Conservation (phyloP, 2,797 vertebrate species). For the Enteromius mattozi region DNA sequence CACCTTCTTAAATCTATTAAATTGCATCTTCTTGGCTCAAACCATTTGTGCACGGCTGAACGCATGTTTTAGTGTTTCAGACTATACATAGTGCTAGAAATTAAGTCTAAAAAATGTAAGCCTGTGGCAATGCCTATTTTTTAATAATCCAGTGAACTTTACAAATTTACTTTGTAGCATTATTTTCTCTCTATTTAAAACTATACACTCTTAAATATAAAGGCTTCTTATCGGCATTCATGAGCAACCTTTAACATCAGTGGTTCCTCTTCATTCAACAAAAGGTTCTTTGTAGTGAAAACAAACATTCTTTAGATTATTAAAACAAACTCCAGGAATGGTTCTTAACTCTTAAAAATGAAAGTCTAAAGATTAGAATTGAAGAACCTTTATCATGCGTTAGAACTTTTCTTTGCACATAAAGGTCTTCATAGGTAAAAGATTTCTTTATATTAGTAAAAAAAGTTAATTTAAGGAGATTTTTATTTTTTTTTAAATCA, state of each 20-base stretch:
- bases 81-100: neutral
- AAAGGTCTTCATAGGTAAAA: too few relatives aligned
- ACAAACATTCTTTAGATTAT: neutral
- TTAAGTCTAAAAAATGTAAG: neutral
- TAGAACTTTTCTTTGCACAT: neutral
- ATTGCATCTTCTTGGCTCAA: neutral
- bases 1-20: slow-evolving; percentile 15
- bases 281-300: neutral
- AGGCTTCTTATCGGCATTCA: neutral
- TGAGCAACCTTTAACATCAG: neutral
- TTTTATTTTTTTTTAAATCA: too few relatives aligned
- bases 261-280: neutral
- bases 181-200: neutral
- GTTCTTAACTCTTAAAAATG: neutral
- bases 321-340: neutral
- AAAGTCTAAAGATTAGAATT: neutral
- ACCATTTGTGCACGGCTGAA: slow-evolving; percentile 12
- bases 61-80: slow-evolving; percentile 2
- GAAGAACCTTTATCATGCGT: neutral
- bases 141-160: neutral
- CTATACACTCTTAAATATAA: neutral
- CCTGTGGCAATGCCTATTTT: neutral
- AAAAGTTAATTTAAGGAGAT: too few relatives aligned
- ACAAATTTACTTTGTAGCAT: neutral
- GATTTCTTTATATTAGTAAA: too few relatives aligned